Evolutionary conservation across 1,140 invertebrate species (phyloP).

Genomic region (Drosophila subpulchrella): DNA sequence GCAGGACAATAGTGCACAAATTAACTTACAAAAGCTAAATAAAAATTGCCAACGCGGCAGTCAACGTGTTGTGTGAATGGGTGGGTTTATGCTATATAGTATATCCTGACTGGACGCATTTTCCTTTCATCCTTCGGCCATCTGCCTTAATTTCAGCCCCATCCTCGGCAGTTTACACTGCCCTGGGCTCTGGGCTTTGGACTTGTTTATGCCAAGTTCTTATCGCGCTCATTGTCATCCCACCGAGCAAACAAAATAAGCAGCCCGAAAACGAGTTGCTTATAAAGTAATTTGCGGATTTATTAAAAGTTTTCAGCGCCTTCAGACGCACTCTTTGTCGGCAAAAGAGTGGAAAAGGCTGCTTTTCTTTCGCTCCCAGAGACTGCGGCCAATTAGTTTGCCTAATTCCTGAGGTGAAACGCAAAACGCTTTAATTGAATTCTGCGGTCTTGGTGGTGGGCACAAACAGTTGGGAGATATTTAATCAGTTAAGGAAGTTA

Average conservation of each 20-base stretch:
- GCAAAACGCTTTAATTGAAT: conserved; percentile 49
- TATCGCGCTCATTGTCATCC: conserved; percentile 57
- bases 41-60: conserved; percentile 76
- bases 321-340: conserved; percentile 55
- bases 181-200: conserved; percentile 26
- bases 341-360: conserved; percentile 12
- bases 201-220: conserved; percentile 54
- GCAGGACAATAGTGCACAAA: conserved; percentile 77
- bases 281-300: conserved; percentile 79
- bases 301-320: conserved; percentile 74
- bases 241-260: conserved; percentile 36
- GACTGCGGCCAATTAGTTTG: conserved; percentile 61
- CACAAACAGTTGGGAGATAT: conserved; percentile 2
- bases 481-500: conserved; percentile 15
- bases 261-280: conserved; percentile 55
- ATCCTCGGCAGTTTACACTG: conserved; percentile 40
- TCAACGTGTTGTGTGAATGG: conserved; percentile 48
- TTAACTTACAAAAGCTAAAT: conserved; percentile 82
- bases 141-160: conserved; percentile 55
- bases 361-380: conserved; percentile 10
- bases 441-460: conserved; percentile 6
- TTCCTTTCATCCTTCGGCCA: conserved; percentile 46
- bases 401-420: conserved; percentile 70
- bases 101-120: conserved; percentile 40
- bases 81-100: background rate